Conservation (phyloP, 1,140 invertebrate genomes). For the Asbolus verrucosus region DNA sequence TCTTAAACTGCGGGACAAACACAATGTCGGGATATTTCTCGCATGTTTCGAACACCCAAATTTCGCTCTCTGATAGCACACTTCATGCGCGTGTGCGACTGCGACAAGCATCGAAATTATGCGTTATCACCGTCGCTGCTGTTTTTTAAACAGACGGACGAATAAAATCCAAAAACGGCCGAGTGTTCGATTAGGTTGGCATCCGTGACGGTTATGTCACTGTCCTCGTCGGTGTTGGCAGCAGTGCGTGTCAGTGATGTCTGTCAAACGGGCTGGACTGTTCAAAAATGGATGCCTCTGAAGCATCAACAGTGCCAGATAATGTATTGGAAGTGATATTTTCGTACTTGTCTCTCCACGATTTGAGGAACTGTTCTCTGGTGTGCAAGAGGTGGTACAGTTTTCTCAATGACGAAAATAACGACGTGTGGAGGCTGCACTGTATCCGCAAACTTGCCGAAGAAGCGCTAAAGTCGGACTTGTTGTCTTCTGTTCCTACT, state of each 20-base stretch:
- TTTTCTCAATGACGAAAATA: slow-evolving; percentile 93
- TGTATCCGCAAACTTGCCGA: slow-evolving; percentile 89
- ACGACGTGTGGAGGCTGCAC: slow-evolving; percentile 94
- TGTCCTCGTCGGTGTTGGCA: neutral
- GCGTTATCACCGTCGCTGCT: too few relatives aligned
- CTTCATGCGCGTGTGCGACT: too few relatives aligned
- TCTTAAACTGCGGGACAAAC: too few relatives aligned
- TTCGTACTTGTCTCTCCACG: slow-evolving; percentile 89
- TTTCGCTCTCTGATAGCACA: too few relatives aligned
- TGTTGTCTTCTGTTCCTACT: slow-evolving; percentile 88
- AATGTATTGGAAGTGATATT: slow-evolving; percentile 94
- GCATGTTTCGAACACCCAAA: too few relatives aligned
- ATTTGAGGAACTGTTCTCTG: slow-evolving; percentile 88
- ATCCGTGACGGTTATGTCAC: neutral
- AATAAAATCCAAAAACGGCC: too few relatives aligned
- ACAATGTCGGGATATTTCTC: too few relatives aligned
- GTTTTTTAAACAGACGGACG: too few relatives aligned
- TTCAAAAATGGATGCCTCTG: slow-evolving; percentile 59
- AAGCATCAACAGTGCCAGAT: slow-evolving; percentile 70
- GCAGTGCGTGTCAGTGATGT: neutral
- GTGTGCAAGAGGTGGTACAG: slow-evolving; percentile 95
- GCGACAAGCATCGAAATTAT: too few relatives aligned
- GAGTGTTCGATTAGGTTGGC: neutral
- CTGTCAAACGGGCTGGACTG: slow-evolving; percentile 8
- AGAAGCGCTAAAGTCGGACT: slow-evolving; percentile 92